phyloP scores from a whole-genome alignment of 2,113 vertebrate species.

The Bubalus kerabau region DNA sequence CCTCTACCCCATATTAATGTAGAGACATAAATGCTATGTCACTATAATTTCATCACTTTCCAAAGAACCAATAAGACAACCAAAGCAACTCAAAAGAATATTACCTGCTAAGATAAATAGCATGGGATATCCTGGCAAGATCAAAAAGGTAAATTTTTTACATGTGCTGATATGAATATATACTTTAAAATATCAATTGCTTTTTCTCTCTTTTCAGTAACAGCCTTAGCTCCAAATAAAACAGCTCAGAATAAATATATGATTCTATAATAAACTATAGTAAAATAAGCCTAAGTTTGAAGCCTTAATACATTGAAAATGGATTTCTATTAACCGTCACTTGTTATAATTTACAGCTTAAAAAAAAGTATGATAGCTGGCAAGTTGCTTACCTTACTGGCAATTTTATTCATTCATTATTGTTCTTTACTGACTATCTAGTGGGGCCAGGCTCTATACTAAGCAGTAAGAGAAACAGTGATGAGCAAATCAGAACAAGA shows the following conservation, averaged over 20 bases:
- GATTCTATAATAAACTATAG: neutral
- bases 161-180: neutral
- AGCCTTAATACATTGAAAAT: neutral
- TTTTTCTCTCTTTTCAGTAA: slow-evolving; percentile 13
- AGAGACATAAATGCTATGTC: slow-evolving; percentile 7
- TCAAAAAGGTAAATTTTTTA: neutral
- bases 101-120: neutral
- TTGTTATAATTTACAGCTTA: neutral
- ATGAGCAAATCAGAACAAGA: neutral
- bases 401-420: neutral
- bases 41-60: neutral
- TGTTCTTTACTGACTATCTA: neutral
- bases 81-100: neutral
- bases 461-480: neutral
- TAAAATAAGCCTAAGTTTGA: neutral
- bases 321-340: neutral
- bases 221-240: neutral
- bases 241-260: neutral
- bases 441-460: neutral
- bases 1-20: neutral
- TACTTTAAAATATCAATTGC: slow-evolving; percentile 1
- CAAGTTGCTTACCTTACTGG: neutral
- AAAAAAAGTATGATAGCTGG: neutral
- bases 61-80: neutral
- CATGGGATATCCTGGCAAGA: neutral